phyloP scores from a whole-genome alignment of 1,140 invertebrate species.

The Bombus polaris region DNA sequence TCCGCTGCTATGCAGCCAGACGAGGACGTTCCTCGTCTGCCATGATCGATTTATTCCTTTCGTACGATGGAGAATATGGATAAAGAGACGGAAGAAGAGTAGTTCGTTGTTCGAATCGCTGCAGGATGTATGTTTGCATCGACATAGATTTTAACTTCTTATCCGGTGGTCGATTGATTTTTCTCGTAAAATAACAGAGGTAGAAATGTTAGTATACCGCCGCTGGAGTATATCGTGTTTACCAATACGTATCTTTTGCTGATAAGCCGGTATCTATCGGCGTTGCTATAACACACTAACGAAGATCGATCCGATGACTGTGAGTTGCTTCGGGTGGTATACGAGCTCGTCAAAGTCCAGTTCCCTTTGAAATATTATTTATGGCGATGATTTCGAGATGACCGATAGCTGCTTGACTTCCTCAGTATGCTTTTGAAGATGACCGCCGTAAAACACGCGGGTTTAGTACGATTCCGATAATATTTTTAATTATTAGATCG shows the following conservation, averaged over 20 bases:
- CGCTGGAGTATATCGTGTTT: not conserved
- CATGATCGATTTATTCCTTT: conserved; percentile 25
- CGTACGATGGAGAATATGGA: not conserved
- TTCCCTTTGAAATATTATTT: not conserved
- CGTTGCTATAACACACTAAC: not conserved
- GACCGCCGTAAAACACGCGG: not conserved
- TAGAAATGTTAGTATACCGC: not conserved
- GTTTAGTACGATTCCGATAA: not conserved
- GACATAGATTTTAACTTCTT: not conserved
- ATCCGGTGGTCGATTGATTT: not conserved
- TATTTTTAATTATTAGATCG: not conserved
- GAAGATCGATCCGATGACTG: not conserved
- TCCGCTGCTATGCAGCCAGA: conserved; percentile 37
- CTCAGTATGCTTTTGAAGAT: not conserved
- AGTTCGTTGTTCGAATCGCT: not conserved
- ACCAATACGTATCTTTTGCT: not conserved
- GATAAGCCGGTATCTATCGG: not conserved
- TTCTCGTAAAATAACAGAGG: not conserved
- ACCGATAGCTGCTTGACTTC: too few relatives aligned
- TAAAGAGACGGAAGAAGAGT: too few relatives aligned
- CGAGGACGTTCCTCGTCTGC: not conserved
- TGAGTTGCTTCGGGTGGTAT: not conserved
- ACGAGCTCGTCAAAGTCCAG: not conserved
- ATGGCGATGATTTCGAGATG: not conserved
- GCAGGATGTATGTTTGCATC: not conserved